These are phyloP conservation scores for Drosophila tanythrix DNA, from an alignment of 2,888 invertebrate species.

Conservation along the genomic window DNA sequence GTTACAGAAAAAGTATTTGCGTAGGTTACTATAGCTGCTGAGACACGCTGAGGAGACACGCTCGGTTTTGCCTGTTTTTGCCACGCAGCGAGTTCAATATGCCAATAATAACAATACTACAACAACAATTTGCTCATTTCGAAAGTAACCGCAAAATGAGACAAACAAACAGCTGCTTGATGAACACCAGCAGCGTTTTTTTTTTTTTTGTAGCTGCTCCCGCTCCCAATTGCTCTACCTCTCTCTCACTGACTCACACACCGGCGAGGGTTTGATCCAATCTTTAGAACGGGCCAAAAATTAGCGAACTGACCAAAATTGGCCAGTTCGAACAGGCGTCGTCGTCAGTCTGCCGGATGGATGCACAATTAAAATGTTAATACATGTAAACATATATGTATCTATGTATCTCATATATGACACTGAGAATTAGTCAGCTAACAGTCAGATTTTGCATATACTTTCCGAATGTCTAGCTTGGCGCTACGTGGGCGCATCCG, in stretches of 20 bases:
- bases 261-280: constrained; percentile 23
- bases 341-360: constrained; percentile 44
- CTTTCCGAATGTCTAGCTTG: constrained; percentile 48
- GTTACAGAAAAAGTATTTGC: constrained; percentile 39
- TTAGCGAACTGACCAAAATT: constrained; percentile 61
- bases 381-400: constrained; percentile 5
- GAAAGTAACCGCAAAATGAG: constrained; percentile 59
- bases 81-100: constrained; percentile 76
- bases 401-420: constrained; percentile 13
- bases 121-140: constrained; percentile 54
- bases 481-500: constrained; percentile 68
- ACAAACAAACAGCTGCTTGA: constrained; percentile 71
- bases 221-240: not conserved
- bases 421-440: constrained; percentile 70
- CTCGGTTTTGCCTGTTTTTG: constrained; percentile 45
- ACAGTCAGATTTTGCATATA: constrained; percentile 50
- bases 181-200: constrained; percentile 41
- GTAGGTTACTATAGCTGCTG: constrained; percentile 52
- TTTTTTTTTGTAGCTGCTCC: constrained; percentile 5
- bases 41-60: constrained; percentile 24
- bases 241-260: not conserved
- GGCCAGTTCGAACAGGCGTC: constrained; percentile 38
- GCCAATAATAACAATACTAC: constrained; percentile 63
- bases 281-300: constrained; percentile 26
- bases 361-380: constrained; percentile 66